Evolutionary conservation across 2,113 vertebrate species (phyloP), one percentile per base, ranked within the genome.

Genomic region (Noturus placidus): DNA sequence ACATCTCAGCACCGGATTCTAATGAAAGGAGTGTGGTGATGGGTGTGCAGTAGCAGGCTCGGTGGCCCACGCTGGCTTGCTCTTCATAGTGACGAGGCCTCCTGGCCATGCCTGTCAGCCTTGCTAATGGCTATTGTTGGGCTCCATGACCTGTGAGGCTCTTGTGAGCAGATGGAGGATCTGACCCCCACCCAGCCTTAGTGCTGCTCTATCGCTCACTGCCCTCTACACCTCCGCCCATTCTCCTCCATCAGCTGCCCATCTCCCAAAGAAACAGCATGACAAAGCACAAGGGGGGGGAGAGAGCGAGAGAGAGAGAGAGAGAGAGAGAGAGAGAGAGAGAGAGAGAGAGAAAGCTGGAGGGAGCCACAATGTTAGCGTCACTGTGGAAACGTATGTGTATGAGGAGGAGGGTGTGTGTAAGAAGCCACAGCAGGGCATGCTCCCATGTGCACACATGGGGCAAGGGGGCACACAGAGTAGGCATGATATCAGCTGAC

Each of bases 161-260:
- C 70, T 87, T 87, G 54, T 84, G 86, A 91, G 89, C 91, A 92
- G 92, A 92, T 91, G 91, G 92, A 91, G 85, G 88, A 83, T 88
- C 80, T 88, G 81, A 91, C 89, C 84, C 84, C 87, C 89, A 86
- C 87, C 88, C 89, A 90, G 86, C 77, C 88, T 84, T 84, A 89
- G 88, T 89, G 72, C 86, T 89, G 87, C 89, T 86, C 86, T 63
- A 84, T 90, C 82, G 82, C 88, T 82, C 90, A 85, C 80, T 33
- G 83, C 77, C 88, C 89, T 87, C 81, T 30, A 88, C 86, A 82
- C 89, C 87, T 83, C 84, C 87, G 54, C 72, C 81, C 77, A 83
- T 87, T 42, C 82, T 42, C 38, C 65, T 89, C 87, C 52, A 86
- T 91, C 90, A 91, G 89, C 88, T 92, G 88, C 89, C 89, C 59